Conservation (phyloP, 2,888 invertebrate species). For the Eilema sororculum region DNA sequence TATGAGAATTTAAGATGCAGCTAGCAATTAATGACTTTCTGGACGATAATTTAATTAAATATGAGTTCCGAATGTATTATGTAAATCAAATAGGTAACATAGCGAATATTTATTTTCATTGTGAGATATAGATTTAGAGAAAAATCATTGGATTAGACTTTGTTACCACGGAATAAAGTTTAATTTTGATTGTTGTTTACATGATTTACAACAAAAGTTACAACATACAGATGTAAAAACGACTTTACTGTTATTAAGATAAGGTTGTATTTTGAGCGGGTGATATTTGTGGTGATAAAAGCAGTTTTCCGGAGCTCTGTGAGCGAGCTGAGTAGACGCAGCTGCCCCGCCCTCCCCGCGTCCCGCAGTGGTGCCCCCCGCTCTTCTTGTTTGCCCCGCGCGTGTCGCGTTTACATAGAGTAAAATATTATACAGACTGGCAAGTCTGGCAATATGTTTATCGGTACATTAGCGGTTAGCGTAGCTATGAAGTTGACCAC, state of each 20-base stretch:
- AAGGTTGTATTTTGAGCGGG: constrained; percentile 51
- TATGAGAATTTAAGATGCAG: not conserved
- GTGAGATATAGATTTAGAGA: constrained; percentile 15
- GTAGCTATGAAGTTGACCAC: no score
- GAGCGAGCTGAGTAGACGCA: constrained; percentile 82
- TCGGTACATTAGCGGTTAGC: no score
- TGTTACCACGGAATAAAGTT: constrained; percentile 22
- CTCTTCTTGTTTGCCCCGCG: constrained; percentile 69
- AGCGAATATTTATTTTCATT: constrained; percentile 26
- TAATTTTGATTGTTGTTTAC: constrained; percentile 29
- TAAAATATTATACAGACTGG: not conserved
- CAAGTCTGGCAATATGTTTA: no score
- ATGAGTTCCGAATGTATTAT: constrained; percentile 3
- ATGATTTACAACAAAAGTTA: constrained; percentile 37
- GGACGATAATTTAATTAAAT: not conserved
- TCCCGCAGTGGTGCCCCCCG: constrained; percentile 53
- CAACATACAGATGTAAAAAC: constrained; percentile 22
- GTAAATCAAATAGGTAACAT: constrained; percentile 12
- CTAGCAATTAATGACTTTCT: not conserved
- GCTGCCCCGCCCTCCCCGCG: constrained; percentile 72
- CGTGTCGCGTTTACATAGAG: constrained; percentile 75
- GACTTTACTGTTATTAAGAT: fast-evolving
- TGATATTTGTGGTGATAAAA: constrained; percentile 67
- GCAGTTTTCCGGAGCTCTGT: constrained; percentile 77
- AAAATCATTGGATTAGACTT: constrained; percentile 29